Base-by-base conservation (phyloP, 2,797 vertebrate species). In the Myripristis jacobus region DNA sequence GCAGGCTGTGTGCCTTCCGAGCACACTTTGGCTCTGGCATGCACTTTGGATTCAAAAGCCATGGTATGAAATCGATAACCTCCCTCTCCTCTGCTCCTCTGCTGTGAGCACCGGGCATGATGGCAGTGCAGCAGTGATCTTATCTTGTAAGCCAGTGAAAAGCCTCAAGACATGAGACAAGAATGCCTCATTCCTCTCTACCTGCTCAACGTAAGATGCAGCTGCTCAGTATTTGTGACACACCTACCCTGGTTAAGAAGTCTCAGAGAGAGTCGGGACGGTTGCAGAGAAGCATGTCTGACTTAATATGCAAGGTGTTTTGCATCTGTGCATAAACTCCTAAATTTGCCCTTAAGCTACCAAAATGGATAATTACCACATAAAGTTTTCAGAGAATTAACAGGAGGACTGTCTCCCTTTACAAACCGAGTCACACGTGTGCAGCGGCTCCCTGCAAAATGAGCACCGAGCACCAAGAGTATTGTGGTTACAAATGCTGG, bases 401-500 rank as follows among this genome's bases (percentile, higher is more conserved):
- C 1, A 12, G 3, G 34, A 36, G 12, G 9, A 11, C 8, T 12
- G 12, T 11, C 34, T 36, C 34, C 34, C 10, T 36, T 36, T 36
- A 12, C 34, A 31, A 31, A 8, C 34, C 34, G 3, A 36, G 36
- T 36, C 12, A 16, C 3, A 16, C 2, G 12, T 41, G 13, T 4
- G 38, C 13, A 41, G 38, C 13, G 38, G 1, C 4, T 13, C 38
- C 16, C 38, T 16, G 38, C 38, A 41, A 15, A 41, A 41, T 15
- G 38, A 41, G 38, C 13, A 41, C 4, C 16, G 38, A n/a, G 38
- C 38, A 41, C 51, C 55, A 60, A 63, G 76, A 70, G 54, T 36
- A 68, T 56, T 78, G 79, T 78, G 64, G 61, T 34, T 48, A 61
- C 77, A 80, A 80, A 84, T 50, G 50, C 52, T 50, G 38, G 71